Percentiles rank a stretch among this genome's conserved stretches.
phyloP scores from a whole-genome alignment of 2,888 invertebrate species.

The Chouioia cunea region DNA sequence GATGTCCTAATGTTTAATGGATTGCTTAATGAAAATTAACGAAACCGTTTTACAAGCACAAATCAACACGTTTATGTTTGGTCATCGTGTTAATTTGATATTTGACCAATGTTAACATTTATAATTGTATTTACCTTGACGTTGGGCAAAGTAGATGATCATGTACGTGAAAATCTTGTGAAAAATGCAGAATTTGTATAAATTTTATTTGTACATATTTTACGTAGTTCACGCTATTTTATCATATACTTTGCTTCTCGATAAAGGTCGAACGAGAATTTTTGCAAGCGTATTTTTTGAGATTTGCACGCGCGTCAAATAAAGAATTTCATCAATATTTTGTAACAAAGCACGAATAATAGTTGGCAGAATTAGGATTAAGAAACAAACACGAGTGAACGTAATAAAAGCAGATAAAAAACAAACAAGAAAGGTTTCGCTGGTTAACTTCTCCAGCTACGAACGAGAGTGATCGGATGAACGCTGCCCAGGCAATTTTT shows the following conservation, averaged over 20 bases:
- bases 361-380: constrained; percentile 23
- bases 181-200: constrained; percentile 20
- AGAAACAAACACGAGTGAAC: too few species aligned
- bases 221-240: neutral
- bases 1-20: too few species aligned
- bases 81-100: too few species aligned
- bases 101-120: neutral
- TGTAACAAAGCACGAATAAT: constrained; percentile 5
- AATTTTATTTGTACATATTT: constrained; percentile 28
- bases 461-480: constrained; percentile 17
- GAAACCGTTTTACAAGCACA: too few species aligned
- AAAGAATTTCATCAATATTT: too few species aligned
- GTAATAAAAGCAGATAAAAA: constrained; percentile 7
- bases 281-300: neutral
- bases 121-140: neutral
- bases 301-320: neutral
- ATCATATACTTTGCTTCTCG: constrained; percentile 7
- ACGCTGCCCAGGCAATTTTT: constrained; percentile 33
- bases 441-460: constrained; percentile 17
- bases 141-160: neutral
- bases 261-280: neutral
- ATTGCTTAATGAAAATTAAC: too few species aligned
- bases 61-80: too few species aligned
- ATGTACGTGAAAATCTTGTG: neutral
- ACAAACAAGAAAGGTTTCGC: constrained; percentile 12